These are phyloP conservation scores for Mimas tiliae DNA, from an alignment of 2,888 invertebrate species.

Conservation along the genomic window DNA sequence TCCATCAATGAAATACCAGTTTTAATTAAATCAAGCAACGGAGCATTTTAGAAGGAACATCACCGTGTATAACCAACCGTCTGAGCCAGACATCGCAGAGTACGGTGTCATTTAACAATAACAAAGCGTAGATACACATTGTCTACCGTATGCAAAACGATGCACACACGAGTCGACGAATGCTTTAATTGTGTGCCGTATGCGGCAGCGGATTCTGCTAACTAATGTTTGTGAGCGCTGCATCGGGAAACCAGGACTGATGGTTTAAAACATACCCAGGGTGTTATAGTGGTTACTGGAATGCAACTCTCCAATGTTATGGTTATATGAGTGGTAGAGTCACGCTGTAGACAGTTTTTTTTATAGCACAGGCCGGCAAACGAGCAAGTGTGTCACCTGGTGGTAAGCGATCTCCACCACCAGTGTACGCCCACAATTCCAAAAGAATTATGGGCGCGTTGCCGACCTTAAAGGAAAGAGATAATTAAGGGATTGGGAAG, in stretches of 20 bases:
- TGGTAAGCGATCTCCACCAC: too few species aligned
- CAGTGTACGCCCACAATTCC: too few species aligned
- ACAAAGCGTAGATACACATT: conserved; percentile 24
- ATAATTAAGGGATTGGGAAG: too few species aligned
- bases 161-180: not conserved
- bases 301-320: too few species aligned
- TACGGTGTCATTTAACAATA: conserved; percentile 28
- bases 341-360: too few species aligned
- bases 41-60: not conserved
- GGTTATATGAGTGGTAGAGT: too few species aligned
- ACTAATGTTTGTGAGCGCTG: conserved; percentile 13
- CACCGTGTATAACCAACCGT: not conserved
- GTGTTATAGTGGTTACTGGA: too few species aligned
- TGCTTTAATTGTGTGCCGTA: conserved; percentile 23
- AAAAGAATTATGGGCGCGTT: too few species aligned
- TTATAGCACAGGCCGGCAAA: too few species aligned
- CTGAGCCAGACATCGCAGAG: conserved; percentile 2
- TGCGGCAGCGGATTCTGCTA: conserved; percentile 1
- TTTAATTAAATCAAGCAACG: not conserved
- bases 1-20: not conserved
- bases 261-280: not conserved
- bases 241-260: not conserved
- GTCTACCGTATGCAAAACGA: conserved; percentile 23
- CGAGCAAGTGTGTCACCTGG: too few species aligned
- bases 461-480: too few species aligned